Base-by-base conservation (phyloP, 2,113 vertebrate species). In the Calidris pugnax region DNA sequence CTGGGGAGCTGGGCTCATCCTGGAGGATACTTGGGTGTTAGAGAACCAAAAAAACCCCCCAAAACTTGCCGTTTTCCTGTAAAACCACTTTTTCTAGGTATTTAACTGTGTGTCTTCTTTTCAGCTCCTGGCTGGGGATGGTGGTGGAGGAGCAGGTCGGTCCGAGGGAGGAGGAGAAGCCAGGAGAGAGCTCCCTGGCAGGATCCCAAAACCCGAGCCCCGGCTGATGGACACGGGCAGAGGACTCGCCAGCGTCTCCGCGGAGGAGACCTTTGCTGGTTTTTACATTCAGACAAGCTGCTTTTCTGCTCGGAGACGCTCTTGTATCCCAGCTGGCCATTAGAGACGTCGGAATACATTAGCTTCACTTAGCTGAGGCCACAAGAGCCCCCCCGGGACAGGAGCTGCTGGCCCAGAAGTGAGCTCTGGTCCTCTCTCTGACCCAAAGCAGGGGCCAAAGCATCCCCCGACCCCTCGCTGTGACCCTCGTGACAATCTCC, bases 341-440 rank as follows among this genome's bases (percentile, higher is more conserved):
- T 21, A 90, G 39, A 78, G 93, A 63, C 10, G 2, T 39, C 30
- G 32, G 86, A 83, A 93, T 45, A 27, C 93, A 93, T 96, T 88
- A 92, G 64, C 90, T 80, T 78, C 96, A 60, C 90, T 95, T 74
- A 95, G 85, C 56, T 43, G 1, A 81, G 90, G 93, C 90, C 85
- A 32, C 90, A 77, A 64, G 93, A 91, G 90, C 88, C 27, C 90
- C 76, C 90, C 47, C 0, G 88, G 76, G 90, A 92, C 3, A 10
- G 5, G 47, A 62, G 85, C 85, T 35, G 80, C 91, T 71, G 47
- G 43, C 60, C 22, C 69, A 45, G 51, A 14, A 41, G 7, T 3
- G 41, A 90, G 74, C 63, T 19, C 66, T 50, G 28, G 0, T 15
- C 3, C 16, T 9, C 76, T 9, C 76, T 56, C 62, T 51, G 67